Percentiles rank a stretch among this genome's conserved stretches.
These are phyloP conservation scores for Laterallus jamaicensis DNA, from an alignment of 2,113 vertebrate genomes.

Conservation along the genomic window DNA sequence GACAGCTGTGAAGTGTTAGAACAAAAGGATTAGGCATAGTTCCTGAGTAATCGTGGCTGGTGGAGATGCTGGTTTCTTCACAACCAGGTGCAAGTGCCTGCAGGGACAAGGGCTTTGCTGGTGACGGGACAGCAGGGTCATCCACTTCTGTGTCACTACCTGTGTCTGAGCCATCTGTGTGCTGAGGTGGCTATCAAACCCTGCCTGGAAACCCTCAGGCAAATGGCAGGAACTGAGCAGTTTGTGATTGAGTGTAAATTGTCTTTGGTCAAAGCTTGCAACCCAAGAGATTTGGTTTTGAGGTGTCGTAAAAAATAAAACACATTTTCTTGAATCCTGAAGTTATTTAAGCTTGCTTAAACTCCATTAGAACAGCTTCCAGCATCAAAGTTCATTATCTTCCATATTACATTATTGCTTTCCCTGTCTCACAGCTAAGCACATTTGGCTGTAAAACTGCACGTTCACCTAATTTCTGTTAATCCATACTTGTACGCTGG, in stretches of 20 bases:
- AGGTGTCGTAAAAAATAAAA: background rate
- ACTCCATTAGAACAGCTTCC: background rate
- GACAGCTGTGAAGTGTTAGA: background rate
- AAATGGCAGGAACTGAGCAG: background rate
- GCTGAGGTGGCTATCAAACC: background rate
- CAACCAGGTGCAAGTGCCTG: background rate
- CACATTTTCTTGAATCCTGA: background rate
- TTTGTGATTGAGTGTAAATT: background rate
- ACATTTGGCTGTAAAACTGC: background rate
- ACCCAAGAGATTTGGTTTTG: background rate
- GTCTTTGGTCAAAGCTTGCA: background rate
- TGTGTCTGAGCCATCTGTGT: accelerated
- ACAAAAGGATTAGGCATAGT: background rate
- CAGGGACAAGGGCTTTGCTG: background rate
- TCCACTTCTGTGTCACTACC: accelerated
- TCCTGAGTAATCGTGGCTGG: background rate
- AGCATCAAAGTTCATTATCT: background rate
- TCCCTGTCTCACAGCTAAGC: background rate
- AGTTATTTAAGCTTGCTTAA: background rate
- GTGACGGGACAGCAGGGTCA: accelerated
- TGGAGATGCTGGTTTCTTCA: background rate
- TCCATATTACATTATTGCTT: background rate
- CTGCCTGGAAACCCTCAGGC: background rate
- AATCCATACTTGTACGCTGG: background rate
- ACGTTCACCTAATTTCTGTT: accelerated